Base-by-base conservation (phyloP, 2,888 invertebrate species). In the Chydorus sphaericus region DNA sequence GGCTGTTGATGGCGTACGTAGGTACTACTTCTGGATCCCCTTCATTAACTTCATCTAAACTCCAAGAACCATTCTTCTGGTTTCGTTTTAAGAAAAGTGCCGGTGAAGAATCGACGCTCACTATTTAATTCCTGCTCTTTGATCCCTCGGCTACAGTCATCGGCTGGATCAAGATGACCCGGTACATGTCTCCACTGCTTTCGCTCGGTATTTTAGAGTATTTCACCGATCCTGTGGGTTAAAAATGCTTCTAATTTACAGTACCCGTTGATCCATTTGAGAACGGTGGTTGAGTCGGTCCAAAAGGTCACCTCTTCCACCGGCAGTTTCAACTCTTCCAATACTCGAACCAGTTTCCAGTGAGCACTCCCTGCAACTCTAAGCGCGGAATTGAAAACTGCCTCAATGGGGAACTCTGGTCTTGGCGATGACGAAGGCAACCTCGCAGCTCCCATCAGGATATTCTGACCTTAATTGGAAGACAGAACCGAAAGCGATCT, bases 251-350 rank as follows among this genome's bases (percentile, higher is more conserved):
- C 31, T n/a, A 51, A 51, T 14, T 33, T 5, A n/a, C 10, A 51
- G 1, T 14, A 31, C 18, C n/a, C n/a, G 14, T 30, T 29, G n/a
- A 50, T 29, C 50, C 50, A 50, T 14, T 29, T 23, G n/a, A 50
- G 50, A 14, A 50, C 50, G 11, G 50, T 50, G 16, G 50, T 28
- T 4, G 50, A 50, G 50, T 50, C 50, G n/a, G 30, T 28, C 50
- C 50, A 50, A 18, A n/a, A 29, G 10, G 18, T 26, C 18, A 28
- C 30, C 5, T 7, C 5, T 14, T 50, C 29, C n/a, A 50, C 14
- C 11, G 3, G 14, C 50, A 50, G 18, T 11, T 29, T 11, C 2
- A 50, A 31, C 30, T n/a, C n/a, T n/a, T n/a, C n/a, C n/a, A n/a
- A n/a, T n/a, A n/a, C n/a, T n/a, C n/a, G n/a, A n/a, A n/a, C n/a